Percentiles rank a stretch among this genome's conserved stretches.
Conservation (phyloP, 2,888 invertebrate species). For the Dione juno region DNA sequence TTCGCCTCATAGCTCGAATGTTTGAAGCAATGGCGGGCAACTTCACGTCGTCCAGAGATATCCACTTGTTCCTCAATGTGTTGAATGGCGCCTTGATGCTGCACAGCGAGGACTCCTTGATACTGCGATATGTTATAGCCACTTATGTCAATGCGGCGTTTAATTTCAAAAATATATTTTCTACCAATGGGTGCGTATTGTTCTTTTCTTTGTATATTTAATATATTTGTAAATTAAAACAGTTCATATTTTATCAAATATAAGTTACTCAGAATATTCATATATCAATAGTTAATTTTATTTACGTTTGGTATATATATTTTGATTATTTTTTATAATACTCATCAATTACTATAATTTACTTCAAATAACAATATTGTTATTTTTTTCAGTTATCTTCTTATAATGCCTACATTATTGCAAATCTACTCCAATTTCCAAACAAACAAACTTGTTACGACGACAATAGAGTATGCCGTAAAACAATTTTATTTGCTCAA, state of each 20-base stretch:
- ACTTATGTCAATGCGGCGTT: slow-evolving; percentile 98
- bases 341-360: neutral
- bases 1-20: slow-evolving; percentile 96
- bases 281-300: no score
- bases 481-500: slow-evolving; percentile 99
- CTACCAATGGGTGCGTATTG: slow-evolving; percentile 92
- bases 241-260: no score
- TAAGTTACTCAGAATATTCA: no score
- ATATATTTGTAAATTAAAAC: no score
- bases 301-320: no score
- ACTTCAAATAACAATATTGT: neutral
- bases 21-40: slow-evolving; percentile 99
- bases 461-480: slow-evolving; percentile 98
- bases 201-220: neutral
- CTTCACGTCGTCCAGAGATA: slow-evolving; percentile 97
- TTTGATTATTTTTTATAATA: no score
- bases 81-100: slow-evolving; percentile 97
- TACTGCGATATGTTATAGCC: slow-evolving; percentile 97
- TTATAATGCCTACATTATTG: slow-evolving; percentile 98
- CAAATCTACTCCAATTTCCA: slow-evolving; percentile 99
- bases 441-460: slow-evolving; percentile 96
- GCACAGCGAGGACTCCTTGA: slow-evolving; percentile 98
- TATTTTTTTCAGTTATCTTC: slow-evolving; percentile 87
- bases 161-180: slow-evolving; percentile 99
- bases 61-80: slow-evolving; percentile 98